Base-by-base conservation (phyloP, 1,140 invertebrate species). In the Gonatopus flavifemur region DNA sequence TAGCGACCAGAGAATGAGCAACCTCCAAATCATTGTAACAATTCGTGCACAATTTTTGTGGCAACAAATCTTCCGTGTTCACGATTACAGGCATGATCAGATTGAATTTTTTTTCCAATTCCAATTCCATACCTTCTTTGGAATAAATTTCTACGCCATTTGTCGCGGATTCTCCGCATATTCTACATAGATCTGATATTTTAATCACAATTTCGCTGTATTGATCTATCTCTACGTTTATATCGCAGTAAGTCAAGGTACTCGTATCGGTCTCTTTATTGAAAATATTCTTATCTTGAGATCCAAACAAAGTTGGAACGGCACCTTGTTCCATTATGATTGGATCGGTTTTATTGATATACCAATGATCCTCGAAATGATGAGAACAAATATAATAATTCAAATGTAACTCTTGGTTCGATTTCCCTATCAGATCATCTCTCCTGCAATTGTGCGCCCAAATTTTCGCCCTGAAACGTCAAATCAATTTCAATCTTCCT, bases 1-100 rank as follows among this genome's bases (percentile, higher is more conserved):
- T 64, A 7, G 55, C 25, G 5, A 64, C 55, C 20, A 74, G 36
- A 9, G 52, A 63, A 41, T 74, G 69, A 19, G 50, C 50, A 28
- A 52, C 35, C 57, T 72, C 70, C 5, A 74, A 41, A 52, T 66
- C 71, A 1, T 62, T 49, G 28, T 58, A 66, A 46, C 71, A 74
- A 38, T 63, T 56, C 2, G 37, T 46, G 20, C 71, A 74, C 8
- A 72, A 46, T 51, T 64, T 67, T 33, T 60, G 62, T 9, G 67
- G 64, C 52, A 67, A 53, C 13, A 51, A 35, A 38, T 72, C 67
- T 5, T 66, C 35, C 18, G 22, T 10, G 13, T 56, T 35, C 12
- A 70, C 19, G 8, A 35, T 35, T 15, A 73, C 66, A 18, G 70
- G 70, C 36, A 70, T 50, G 48, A 66, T 57, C 22, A 69, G 42